Base-by-base conservation (phyloP, 2,888 invertebrate species). In the Corbicula japonica region DNA sequence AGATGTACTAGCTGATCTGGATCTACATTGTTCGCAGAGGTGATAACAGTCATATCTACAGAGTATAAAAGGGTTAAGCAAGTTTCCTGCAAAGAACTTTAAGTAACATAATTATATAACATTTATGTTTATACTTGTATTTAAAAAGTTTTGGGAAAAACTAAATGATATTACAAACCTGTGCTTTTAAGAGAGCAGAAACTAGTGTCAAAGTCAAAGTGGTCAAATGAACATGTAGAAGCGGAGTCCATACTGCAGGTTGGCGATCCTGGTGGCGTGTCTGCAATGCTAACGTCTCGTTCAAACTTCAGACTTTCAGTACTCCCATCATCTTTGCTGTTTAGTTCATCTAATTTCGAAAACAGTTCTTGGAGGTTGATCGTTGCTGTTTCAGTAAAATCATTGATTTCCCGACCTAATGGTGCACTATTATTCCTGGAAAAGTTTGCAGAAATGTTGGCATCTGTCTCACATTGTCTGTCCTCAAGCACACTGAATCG, bases 121-220 rank as follows among this genome's bases (percentile, higher is more conserved):
- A n/a, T n/a, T 56, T 26, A 30, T 21, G n/a, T 56, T 12, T 18
- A 56, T 56, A 12, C 5, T 28, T 21, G 10, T n/a, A 12, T 26
- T 21, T 10, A 56, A 56, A 12, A 56, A 23, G 8, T 28, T 56
- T 21, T 56, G 6, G 30, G 35, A 32, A 60, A 28, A 62, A 26
- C 15, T 10, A 44, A 15, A 62, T 12, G 1, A 54, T 4, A 21
- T n/a, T 23, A 68, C 58, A 71, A 69, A 85, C 84, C 84, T 82
- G 84, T 78, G 66, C 82, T 85, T 68, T 80, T 85, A 44, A 82
- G 60, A 28, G 84, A 85, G 61, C 84, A 82, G 52, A 85, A 85
- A 46, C 84, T 85, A 21, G 84, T 79, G 54, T 85, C 84, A 73
- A 83, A 83, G 75, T 82, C 82, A 72, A 83, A 73, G 50, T 83